Base-by-base conservation (phyloP, 2,113 vertebrate species). In the Festucalex cinctus region DNA sequence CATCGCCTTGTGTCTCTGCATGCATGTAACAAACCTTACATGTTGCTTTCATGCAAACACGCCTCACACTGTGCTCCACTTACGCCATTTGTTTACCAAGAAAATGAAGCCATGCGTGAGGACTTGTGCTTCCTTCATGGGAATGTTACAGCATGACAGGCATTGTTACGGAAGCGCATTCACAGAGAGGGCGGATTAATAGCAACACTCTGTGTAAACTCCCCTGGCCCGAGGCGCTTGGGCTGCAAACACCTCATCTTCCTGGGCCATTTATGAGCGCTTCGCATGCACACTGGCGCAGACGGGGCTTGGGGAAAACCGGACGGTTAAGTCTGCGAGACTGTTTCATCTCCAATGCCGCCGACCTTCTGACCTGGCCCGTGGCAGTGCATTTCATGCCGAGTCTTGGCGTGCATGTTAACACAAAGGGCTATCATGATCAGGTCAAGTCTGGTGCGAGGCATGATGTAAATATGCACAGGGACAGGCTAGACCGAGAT, bases 161-260 rank as follows among this genome's bases (percentile, higher is more conserved):
- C 70, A 82, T 85, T 39, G 63, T 78, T 81, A 73, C 67, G 70
- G 84, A 43, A 69, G 75, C 86, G 85, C 54, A 56, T 79, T 84
- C 80, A 77, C 64, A 65, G 78, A 83, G 69, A 73, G 74, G 86
- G 82, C 3, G 85, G 86, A 89, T 91, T 87, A 91, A 88, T 86
- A 71, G 79, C 80, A 83, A 59, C 71, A 75, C 76, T 26, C 86
- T 92, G 85, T 92, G 88, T 92, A 92, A 92, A 91, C 91, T 92
- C 84, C 85, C 81, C 70, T 82, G 73, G 82, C 91, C 89, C 36
- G 16, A 63, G 89, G 91, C 90, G 20, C 53, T 85, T 56, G 68
- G 65, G 83, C 85, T 88, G 70, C 57, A 68, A 82, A 83, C 89
- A 90, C 89, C 87, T 91, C 73, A 56, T 76, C 87, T 91, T 92